These are phyloP conservation scores for Drosophila monieri DNA, from an alignment of 2,888 invertebrate genomes.

Conservation along the genomic window DNA sequence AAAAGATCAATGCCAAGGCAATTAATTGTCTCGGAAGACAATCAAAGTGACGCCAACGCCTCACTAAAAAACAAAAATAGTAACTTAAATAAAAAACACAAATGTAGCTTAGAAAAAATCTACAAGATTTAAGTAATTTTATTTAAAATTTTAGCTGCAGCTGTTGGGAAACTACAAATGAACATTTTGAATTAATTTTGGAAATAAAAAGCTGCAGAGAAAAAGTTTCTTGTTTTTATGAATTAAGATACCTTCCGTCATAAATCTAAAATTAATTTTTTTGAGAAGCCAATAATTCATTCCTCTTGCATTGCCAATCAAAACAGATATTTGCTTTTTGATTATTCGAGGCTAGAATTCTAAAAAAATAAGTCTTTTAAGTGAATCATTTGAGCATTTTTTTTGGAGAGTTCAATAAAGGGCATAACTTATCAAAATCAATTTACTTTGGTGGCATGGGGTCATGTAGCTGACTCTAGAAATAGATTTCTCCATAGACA, in stretches of 20 bases:
- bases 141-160: background rate
- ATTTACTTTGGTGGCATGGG: constrained; percentile 24
- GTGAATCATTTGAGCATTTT: background rate
- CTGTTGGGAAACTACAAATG: background rate
- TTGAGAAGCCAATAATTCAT: background rate
- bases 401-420: constrained; percentile 10
- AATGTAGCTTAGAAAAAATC: background rate
- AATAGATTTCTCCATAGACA: constrained; percentile 20
- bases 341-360: background rate
- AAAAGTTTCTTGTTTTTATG: background rate
- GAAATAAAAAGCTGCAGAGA: background rate
- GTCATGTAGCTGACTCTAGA: constrained; percentile 8
- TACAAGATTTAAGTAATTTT: constrained; percentile 1
- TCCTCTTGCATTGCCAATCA: background rate
- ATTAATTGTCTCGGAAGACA: constrained; percentile 66
- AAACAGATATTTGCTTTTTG: background rate
- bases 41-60: constrained; percentile 64
- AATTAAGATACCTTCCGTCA: background rate
- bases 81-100: constrained; percentile 16
- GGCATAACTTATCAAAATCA: constrained; percentile 1
- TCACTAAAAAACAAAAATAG: constrained; percentile 25
- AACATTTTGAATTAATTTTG: background rate
- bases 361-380: background rate
- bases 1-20: constrained; percentile 73
- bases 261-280: constrained; percentile 1